Percentiles rank a stretch among this genome's conserved stretches.
phyloP scores from a whole-genome alignment of 2,113 vertebrate genomes.

The Cavia porcellus region DNA sequence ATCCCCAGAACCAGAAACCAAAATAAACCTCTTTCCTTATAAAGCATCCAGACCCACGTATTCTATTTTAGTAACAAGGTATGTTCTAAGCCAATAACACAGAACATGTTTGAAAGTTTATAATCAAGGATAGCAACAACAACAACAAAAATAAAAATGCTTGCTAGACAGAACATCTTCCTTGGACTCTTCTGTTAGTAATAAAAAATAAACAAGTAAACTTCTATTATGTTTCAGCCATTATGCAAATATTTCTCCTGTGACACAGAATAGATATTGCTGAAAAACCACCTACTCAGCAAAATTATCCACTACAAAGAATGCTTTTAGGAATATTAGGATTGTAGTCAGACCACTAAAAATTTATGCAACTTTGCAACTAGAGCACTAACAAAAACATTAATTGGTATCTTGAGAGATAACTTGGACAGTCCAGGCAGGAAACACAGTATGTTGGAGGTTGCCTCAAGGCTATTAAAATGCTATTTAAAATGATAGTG shows the following conservation, averaged over 20 bases:
- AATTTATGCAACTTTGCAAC: slow-evolving; percentile 59
- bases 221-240: slow-evolving; percentile 7
- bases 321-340: slow-evolving; percentile 65
- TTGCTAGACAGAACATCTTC: slow-evolving; percentile 41
- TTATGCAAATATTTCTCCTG: slow-evolving; percentile 46
- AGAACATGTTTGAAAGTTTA: not conserved
- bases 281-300: slow-evolving; percentile 62
- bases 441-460: slow-evolving; percentile 49
- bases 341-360: slow-evolving; percentile 66
- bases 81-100: not conserved
- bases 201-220: slow-evolving; percentile 22
- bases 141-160: not conserved
- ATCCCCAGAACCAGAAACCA: not conserved
- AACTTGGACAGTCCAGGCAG: slow-evolving; percentile 59
- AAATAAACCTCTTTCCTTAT: not conserved
- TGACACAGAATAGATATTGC: slow-evolving; percentile 31
- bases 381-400: slow-evolving; percentile 52
- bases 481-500: slow-evolving; percentile 71
- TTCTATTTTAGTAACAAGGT: not conserved
- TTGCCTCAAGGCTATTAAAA: slow-evolving; percentile 74
- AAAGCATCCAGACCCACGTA: not conserved
- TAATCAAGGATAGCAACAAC: not conserved
- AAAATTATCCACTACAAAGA: slow-evolving; percentile 59
- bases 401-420: slow-evolving; percentile 73
- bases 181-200: not conserved